A percentile compares a stretch with the other conserved stretches of the same genome.
These are phyloP conservation scores for Tangara arthus DNA, from an alignment of 2,797 vertebrate species.

Conservation along the genomic window DNA sequence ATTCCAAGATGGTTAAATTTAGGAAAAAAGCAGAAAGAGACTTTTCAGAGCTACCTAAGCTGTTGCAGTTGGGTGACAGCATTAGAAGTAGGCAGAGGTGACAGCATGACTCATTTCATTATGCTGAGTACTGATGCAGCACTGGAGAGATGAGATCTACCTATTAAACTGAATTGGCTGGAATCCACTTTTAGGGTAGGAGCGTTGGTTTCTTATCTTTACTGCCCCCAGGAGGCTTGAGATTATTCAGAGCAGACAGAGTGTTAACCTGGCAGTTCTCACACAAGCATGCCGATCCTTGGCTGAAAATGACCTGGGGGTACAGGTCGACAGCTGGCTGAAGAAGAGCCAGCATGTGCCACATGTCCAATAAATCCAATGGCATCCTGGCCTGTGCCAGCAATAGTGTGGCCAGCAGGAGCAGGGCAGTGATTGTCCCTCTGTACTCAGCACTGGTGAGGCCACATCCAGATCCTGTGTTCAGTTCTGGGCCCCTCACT, in stretches of 20 bases:
- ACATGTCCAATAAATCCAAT: accelerated
- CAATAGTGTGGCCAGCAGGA: neutral
- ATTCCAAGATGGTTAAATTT: neutral
- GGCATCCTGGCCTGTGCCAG: neutral
- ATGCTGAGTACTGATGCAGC: neutral
- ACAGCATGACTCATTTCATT: neutral
- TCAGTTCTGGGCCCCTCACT: accelerated
- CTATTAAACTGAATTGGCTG: neutral
- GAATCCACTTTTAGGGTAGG: neutral
- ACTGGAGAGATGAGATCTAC: neutral
- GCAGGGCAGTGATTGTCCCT: accelerated
- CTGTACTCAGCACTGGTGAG: neutral
- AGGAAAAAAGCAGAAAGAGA: neutral
- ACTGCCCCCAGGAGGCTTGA: neutral
- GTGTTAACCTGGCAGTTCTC: neutral
- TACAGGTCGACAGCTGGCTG: accelerated
- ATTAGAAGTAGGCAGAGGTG: neutral
- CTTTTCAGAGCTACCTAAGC: neutral
- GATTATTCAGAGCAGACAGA: neutral
- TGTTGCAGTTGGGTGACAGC: neutral
- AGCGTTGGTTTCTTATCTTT: neutral
- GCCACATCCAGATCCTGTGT: accelerated
- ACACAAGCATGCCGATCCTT: neutral
- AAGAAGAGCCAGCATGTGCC: neutral
- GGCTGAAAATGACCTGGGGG: neutral